Percentiles rank a stretch among this genome's conserved stretches.
Evolutionary conservation across 2,113 vertebrate species (phyloP).

Genomic region (Eolophus roseicapilla): DNA sequence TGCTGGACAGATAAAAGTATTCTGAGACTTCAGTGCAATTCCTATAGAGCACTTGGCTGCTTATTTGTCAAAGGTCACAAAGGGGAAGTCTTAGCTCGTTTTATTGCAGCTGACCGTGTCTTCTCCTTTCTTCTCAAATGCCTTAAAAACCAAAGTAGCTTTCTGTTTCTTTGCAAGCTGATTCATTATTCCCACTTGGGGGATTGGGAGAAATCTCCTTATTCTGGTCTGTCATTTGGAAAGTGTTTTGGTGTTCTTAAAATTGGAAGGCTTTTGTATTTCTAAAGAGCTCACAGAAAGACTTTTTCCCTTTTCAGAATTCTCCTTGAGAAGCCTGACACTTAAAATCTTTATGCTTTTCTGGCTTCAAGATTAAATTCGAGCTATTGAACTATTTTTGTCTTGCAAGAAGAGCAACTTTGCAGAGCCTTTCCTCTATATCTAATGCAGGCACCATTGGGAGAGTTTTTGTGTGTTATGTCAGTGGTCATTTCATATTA

Average conservation of each 20-base stretch:
- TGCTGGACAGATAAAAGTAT: not conserved
- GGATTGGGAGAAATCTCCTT: not conserved
- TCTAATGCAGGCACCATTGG: not conserved
- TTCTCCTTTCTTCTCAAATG: not conserved
- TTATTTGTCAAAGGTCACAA: not conserved
- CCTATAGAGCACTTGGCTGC: not conserved
- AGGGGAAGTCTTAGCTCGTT: not conserved
- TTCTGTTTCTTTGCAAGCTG: not conserved
- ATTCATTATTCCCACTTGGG: not conserved
- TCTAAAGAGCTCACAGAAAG: not conserved
- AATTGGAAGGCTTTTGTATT: not conserved
- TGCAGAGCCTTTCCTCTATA: not conserved
- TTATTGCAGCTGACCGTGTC: not conserved
- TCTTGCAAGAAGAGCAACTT: not conserved
- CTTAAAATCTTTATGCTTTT: not conserved
- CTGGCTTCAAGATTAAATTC: not conserved
- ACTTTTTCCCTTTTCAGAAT: not conserved
- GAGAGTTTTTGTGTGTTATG: not conserved
- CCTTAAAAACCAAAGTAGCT: not conserved
- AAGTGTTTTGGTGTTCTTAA: not conserved
- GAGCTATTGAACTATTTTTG: not conserved
- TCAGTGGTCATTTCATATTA: not conserved
- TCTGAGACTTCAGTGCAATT: not conserved
- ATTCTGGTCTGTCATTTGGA: not conserved
- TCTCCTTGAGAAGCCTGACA: not conserved